Evolutionary conservation across 92 coral and sea anemone genomes (phyloP), one percentile per base, ranked within the genome.

Genomic region (Parazoanthus swiftii): DNA sequence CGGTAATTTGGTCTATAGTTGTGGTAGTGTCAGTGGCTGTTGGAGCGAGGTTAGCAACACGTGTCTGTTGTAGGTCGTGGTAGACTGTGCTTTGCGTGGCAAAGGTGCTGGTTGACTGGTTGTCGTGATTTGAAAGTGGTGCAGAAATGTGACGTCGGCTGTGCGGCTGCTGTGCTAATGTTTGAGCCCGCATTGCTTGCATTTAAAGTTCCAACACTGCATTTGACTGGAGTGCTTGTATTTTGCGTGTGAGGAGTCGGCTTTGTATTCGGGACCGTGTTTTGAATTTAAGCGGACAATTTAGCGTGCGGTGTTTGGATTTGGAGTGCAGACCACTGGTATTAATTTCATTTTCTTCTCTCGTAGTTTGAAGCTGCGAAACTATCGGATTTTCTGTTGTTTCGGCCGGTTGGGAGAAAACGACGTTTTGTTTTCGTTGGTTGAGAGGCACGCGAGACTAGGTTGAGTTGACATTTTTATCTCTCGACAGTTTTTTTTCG

Each of bases 291-390:
- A 79, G 42, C 39, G 8, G 66, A 46, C 82, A 79, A 79, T 79
- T 79, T 51, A 79, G 82, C 51, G 82, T 77, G 44, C 63, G 51
- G 65, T 77, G 81, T 79, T 79, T 79, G 82, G 68, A 79, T 79
- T n/a, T 79, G 82, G 82, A 11, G 66, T 79, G 82, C 82, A 79
- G 38, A 79, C 82, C 51, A 79, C 82, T 79, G 26, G 82, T 79
- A 79, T 50, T 1, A 38, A 79, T 48, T 50, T 51, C 26, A 50
- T 79, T 79, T 79, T 79, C 82, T 79, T 79, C 51, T 56, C 25
- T 76, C 58, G 80, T 76, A 50, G 68, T 43, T 79, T 79, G 68
- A 79, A 79, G 82, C 82, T 26, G 82, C 82, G 66, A 38, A 38
- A 38, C 42, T 38, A 38, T 3, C 42, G 2, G 42, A 38, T 38